These are phyloP conservation scores for Eupsilia transversa DNA, from an alignment of 2,888 invertebrate genomes.

Conservation along the genomic window DNA sequence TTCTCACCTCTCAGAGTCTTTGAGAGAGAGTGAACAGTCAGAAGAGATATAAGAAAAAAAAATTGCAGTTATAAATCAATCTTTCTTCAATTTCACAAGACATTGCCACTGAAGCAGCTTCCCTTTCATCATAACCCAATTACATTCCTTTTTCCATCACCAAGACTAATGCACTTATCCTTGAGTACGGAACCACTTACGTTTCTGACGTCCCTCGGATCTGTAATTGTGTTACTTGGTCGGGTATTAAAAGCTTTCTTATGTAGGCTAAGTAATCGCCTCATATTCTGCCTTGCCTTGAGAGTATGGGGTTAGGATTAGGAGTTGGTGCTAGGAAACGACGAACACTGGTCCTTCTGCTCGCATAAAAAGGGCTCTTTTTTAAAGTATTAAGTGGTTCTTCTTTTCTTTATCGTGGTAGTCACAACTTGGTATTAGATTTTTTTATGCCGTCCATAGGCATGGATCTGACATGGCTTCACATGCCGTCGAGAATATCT, in stretches of 20 bases:
- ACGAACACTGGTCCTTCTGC: background rate
- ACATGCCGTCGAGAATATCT: too few species aligned
- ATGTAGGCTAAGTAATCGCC: conserved; percentile 50
- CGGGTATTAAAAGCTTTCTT: conserved; percentile 74
- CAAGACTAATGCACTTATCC: conserved; percentile 67
- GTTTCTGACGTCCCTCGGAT: conserved; percentile 58
- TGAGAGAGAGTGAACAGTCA: too few species aligned
- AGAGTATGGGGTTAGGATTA: background rate
- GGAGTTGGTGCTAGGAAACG: conserved; percentile 5
- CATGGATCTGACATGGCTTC: too few species aligned
- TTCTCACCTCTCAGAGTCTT: too few species aligned
- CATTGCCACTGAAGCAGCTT: conserved; percentile 10
- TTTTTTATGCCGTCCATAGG: too few species aligned
- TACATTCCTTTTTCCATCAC: conserved; percentile 54
- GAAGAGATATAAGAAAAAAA: background rate
- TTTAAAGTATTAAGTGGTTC: background rate
- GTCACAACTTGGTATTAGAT: too few species aligned
- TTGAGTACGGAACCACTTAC: conserved; percentile 65
- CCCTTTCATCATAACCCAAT: conserved; percentile 58
- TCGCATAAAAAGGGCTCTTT: background rate
- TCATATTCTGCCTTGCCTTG: conserved; percentile 30
- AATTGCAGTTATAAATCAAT: conserved; percentile 4
- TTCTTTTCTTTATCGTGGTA: too few species aligned
- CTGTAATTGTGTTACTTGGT: conserved; percentile 69
- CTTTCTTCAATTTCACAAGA: conserved; percentile 27